Percentiles rank a stretch among this genome's conserved stretches.
Evolutionary conservation across 2,888 invertebrate species (phyloP).

Genomic region (Eudasyphora cyanicolor): DNA sequence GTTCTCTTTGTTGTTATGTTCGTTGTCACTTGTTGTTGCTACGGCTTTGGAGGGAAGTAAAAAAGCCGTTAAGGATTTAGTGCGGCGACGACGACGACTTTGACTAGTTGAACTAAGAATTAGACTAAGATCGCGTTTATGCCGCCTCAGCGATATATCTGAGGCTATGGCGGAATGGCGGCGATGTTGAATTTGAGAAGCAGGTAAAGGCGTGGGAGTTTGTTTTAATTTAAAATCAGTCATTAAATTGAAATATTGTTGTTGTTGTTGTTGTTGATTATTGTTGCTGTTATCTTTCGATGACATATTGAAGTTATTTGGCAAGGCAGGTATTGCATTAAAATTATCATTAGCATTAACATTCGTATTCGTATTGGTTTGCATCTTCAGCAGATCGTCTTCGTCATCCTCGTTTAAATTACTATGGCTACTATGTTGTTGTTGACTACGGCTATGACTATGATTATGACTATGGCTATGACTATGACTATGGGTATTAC

Average conservation of each 20-base stretch:
- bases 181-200: constrained; percentile 1
- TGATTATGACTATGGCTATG: constrained; percentile 66
- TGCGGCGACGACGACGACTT: background rate
- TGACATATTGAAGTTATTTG: constrained; percentile 78
- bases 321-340: constrained; percentile 80
- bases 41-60: background rate
- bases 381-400: background rate
- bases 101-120: constrained; percentile 12
- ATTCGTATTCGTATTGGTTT: constrained; percentile 63
- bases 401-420: constrained; percentile 41
- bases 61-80: background rate
- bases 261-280: constrained; percentile 50
- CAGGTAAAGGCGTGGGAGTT: background rate
- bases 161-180: constrained; percentile 19
- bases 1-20: background rate
- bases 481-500: constrained; percentile 37
- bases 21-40: constrained; percentile 6
- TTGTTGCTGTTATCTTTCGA: constrained; percentile 68
- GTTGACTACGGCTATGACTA: constrained; percentile 64
- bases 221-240: constrained; percentile 58
- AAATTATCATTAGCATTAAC: constrained; percentile 66
- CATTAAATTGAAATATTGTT: constrained; percentile 46
- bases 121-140: background rate
- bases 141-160: background rate
- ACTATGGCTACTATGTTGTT: constrained; percentile 70